Conservation (phyloP, 2,113 vertebrate species). For the Ciconia boyciana region DNA sequence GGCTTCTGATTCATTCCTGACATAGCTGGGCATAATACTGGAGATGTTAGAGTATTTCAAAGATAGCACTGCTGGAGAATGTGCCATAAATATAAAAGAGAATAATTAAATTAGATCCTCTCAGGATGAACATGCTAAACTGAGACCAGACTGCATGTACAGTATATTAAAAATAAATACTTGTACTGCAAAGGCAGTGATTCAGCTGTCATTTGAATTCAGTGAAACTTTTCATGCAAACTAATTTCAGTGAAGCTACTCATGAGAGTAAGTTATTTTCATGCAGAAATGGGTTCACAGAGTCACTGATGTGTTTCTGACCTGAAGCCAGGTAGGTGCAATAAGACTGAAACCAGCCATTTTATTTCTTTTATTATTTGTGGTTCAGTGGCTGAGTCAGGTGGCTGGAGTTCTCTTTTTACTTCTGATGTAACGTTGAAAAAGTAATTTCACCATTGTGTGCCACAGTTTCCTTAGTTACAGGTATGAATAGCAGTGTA, state of each 20-base stretch:
- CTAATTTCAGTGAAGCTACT: neutral
- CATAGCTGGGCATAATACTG: neutral
- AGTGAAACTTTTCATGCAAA: neutral
- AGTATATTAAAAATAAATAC: conserved; percentile 41
- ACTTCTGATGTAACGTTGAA: neutral
- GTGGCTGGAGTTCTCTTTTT: neutral
- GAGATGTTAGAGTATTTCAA: conserved; percentile 9
- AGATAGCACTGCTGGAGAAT: conserved; percentile 12
- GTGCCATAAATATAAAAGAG: conserved; percentile 48
- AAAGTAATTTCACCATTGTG: neutral
- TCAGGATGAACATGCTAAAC: conserved; percentile 27
- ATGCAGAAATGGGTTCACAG: neutral
- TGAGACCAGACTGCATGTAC: neutral
- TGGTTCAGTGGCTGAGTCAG: neutral
- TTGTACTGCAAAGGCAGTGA: neutral
- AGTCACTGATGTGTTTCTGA: neutral
- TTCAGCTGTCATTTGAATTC: conserved; percentile 6
- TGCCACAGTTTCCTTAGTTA: neutral
- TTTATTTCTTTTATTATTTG: neutral
- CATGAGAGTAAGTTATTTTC: neutral
- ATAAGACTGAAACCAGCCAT: neutral
- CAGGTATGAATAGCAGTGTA: neutral
- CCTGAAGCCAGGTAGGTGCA: neutral
- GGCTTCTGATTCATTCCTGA: conserved; percentile 39
- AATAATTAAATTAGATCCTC: conserved; percentile 56